Percentiles rank a stretch among this genome's conserved stretches.
Conservation (phyloP, 2,797 vertebrate species). For the Ambastaia sidthimunki region DNA sequence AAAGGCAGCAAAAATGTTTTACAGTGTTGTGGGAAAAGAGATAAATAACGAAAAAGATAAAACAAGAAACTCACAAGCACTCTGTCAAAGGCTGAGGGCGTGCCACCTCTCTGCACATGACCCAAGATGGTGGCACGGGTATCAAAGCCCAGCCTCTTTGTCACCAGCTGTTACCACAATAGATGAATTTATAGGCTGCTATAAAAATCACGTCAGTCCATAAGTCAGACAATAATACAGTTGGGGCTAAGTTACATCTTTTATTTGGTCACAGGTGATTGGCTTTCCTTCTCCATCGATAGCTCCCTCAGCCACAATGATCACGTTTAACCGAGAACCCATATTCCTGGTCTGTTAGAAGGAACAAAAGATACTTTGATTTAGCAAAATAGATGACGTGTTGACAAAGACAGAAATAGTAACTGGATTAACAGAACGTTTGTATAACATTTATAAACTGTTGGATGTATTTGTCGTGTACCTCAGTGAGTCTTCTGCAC, state of each 20-base stretch:
- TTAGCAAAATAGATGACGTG: neutral
- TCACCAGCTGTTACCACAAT: slow-evolving; percentile 81
- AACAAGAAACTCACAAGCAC: slow-evolving; percentile 80
- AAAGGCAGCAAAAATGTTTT: too few relatives aligned
- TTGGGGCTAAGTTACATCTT: slow-evolving; percentile 71
- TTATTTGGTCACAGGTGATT: slow-evolving; percentile 88
- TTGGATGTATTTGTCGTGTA: slow-evolving; percentile 57
- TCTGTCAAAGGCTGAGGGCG: slow-evolving; percentile 93
- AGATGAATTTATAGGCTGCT: slow-evolving; percentile 5
- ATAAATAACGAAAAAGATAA: neutral
- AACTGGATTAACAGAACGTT: neutral
- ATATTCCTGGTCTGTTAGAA: slow-evolving; percentile 83
- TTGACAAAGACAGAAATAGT: neutral
- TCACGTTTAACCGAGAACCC: slow-evolving; percentile 91
- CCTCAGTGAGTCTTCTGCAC: slow-evolving; percentile 88
- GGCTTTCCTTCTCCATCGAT: slow-evolving; percentile 80
- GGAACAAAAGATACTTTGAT: neutral
- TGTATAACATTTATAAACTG: neutral
- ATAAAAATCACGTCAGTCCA: neutral
- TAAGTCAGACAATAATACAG: neutral
- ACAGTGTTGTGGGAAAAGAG: too few relatives aligned
- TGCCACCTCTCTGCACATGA: slow-evolving; percentile 94
- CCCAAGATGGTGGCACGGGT: slow-evolving; percentile 92
- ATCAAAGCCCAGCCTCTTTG: slow-evolving; percentile 90
- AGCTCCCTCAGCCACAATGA: slow-evolving; percentile 94